Percentiles rank a stretch among this genome's conserved stretches.
phyloP scores from a whole-genome alignment of 2,797 vertebrate genomes.

The Limosa lapponica region DNA sequence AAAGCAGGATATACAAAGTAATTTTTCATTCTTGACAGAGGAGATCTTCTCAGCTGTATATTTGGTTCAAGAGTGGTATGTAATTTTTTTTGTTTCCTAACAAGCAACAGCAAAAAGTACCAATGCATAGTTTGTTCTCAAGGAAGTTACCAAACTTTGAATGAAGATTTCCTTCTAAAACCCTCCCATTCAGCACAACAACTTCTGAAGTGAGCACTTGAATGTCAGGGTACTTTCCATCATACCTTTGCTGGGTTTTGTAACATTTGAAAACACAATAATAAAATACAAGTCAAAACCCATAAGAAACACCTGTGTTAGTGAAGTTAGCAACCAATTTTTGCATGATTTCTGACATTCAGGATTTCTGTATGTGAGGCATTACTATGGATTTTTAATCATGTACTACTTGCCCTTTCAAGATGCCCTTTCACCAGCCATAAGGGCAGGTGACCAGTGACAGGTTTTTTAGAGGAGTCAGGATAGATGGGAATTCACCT shows the following conservation, averaged over 20 bases:
- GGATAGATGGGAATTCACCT: neutral
- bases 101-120: neutral
- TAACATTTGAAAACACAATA: neutral
- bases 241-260: neutral
- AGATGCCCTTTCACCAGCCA: neutral
- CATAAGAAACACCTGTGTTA: neutral
- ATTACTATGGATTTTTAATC: neutral
- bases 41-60: neutral
- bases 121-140: neutral
- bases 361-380: neutral
- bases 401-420: neutral
- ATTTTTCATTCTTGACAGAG: neutral
- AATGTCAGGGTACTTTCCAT: neutral
- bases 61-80: neutral
- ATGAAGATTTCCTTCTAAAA: neutral
- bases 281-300: neutral
- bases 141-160: neutral
- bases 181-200: neutral
- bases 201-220: neutral
- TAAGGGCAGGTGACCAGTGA: neutral
- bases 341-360: neutral
- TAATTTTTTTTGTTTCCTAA: neutral
- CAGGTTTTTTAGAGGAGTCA: neutral
- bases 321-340: neutral
- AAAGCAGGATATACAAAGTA: neutral